Base-by-base conservation (phyloP, 2,113 vertebrate species). In the Microtus richardsoni region DNA sequence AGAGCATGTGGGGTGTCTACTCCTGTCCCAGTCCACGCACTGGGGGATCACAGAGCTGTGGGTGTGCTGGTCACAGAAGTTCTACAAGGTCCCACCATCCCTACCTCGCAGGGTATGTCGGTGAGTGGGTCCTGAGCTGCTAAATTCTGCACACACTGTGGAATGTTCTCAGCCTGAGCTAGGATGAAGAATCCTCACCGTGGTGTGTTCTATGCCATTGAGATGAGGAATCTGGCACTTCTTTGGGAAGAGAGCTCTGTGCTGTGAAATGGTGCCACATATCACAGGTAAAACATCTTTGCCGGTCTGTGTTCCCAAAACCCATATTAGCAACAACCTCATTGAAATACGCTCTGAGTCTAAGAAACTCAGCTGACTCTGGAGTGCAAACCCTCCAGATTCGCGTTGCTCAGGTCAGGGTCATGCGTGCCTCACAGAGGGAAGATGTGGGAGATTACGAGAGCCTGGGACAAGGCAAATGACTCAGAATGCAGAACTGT, bases 381-480 rank as follows among this genome's bases (percentile, higher is more conserved):
- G 64, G 33, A 0, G n/a, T 44, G 33, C 47, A 86, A 90, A 77
- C 24, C 13, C 24, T 77, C 80, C 44, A 71, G 39, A 92, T 44
- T 16, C 44, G 64, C 14, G 2, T 8, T 94, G 68, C 89, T 64
- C 64, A 66, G 44, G 36, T 60, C 7, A 36, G 93, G 70, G n/a
- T 10, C 2, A 24, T 9, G 14, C 7, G 28, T 5, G 6, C 11
- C 68, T 17, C 41, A 21, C 8, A 47, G 1, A 36, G 54, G 1
- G 11, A 39, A 79, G 49, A 28, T 28, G 12, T 17, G 14, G 5
- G 24, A 52, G 64, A 19, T 44, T 26, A 6, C 2, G 4, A 16
- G n/a, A 39, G 66, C 12, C 21, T 39, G 70, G 79, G 71, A 12
- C 44, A 5, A 28, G 66, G 58, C 49, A 28, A 30, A 85, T 0